Conservation (phyloP, 1,140 invertebrate genomes). For the Atta colombica region DNA sequence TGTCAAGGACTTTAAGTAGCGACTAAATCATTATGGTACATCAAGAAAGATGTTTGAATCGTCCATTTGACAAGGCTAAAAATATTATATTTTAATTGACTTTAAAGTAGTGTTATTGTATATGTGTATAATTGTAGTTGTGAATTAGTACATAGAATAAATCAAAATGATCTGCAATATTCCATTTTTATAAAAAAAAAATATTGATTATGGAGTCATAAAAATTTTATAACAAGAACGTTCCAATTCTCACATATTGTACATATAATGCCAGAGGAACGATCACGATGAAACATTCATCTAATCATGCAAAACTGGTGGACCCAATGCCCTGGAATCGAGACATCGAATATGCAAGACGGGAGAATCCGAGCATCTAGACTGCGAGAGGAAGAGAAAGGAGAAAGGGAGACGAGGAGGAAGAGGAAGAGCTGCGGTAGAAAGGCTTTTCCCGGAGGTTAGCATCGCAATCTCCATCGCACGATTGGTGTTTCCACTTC, state of each 20-base stretch:
- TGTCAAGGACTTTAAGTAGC: conserved; percentile 36
- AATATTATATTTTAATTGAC: neutral
- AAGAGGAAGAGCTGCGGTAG: conserved; percentile 18
- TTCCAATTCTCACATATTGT: neutral
- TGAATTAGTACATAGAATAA: neutral
- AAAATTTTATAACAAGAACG: neutral
- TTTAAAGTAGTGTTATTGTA: neutral
- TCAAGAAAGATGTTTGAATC: neutral
- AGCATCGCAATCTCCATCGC: conserved; percentile 76
- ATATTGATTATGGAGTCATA: neutral
- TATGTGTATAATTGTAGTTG: neutral
- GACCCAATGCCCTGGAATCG: conserved; percentile 69
- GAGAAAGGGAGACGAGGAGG: neutral
- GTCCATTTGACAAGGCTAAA: neutral
- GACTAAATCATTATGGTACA: neutral
- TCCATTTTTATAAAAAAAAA: neutral
- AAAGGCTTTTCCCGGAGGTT: conserved; percentile 75
- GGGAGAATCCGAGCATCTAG: conserved; percentile 46
- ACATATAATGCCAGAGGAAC: neutral
- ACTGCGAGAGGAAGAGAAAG: conserved; percentile 28
- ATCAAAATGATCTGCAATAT: neutral
- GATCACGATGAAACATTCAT: conserved; percentile 26
- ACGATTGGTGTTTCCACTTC: conserved; percentile 77
- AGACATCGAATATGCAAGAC: conserved; percentile 76
- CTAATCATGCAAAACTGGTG: conserved; percentile 60